These are phyloP conservation scores for Chalcosyrphus nemorum DNA, from an alignment of 2,888 invertebrate genomes.

Conservation along the genomic window DNA sequence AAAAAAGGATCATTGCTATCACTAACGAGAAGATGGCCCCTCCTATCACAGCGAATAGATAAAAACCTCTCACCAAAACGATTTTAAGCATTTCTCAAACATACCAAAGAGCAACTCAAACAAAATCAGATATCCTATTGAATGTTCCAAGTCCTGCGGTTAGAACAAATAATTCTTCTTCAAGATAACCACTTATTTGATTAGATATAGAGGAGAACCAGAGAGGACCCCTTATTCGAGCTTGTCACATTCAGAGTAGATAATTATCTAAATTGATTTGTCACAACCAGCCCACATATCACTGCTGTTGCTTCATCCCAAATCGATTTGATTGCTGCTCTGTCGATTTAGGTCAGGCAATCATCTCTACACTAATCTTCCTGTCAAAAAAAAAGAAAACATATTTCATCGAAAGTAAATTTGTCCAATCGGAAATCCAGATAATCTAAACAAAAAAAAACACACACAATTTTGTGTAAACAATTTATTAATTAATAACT, in stretches of 20 bases:
- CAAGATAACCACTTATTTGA: not conserved
- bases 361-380: not conserved
- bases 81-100: too few relatives aligned
- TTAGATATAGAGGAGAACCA: not conserved
- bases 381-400: not conserved
- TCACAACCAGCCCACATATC: not conserved
- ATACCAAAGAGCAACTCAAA: too few relatives aligned
- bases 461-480: not conserved
- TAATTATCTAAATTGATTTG: constrained; percentile 1
- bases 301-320: not conserved
- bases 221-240: not conserved
- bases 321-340: not conserved
- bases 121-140: too few relatives aligned
- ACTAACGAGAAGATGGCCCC: too few relatives aligned
- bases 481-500: constrained; percentile 5
- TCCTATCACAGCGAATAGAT: too few relatives aligned
- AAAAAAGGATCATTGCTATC: too few relatives aligned
- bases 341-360: not conserved
- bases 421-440: not conserved
- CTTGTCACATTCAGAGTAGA: not conserved
- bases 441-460: not conserved
- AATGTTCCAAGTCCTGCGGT: too few relatives aligned
- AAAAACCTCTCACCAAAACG: too few relatives aligned
- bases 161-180: too few relatives aligned
- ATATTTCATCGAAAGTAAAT: not conserved